Conservation (phyloP, 2,888 invertebrate genomes). For the Pecten maximus region DNA sequence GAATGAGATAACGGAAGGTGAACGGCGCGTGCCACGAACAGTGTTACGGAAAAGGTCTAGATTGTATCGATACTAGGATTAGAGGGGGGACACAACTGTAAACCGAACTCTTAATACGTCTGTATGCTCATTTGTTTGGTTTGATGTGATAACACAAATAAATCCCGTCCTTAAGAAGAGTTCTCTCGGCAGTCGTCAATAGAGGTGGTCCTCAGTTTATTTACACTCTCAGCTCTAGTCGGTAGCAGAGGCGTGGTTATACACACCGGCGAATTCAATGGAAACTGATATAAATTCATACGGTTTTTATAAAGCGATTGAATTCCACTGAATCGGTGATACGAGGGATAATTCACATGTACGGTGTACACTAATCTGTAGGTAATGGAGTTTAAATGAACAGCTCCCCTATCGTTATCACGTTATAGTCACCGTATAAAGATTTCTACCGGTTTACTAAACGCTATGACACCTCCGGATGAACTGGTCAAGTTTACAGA, state of each 20-base stretch:
- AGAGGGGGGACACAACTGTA: neutral
- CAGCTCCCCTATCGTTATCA: neutral
- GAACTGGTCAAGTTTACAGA: constrained; percentile 21
- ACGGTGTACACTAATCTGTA: neutral
- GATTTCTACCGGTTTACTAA: neutral
- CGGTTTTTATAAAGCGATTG: constrained; percentile 24
- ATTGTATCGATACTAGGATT: neutral
- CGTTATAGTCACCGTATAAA: neutral
- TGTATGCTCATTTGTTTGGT: neutral
- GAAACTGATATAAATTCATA: constrained; percentile 27
- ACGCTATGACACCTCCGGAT: neutral
- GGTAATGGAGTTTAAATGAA: neutral
- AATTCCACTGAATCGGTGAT: constrained; percentile 9
- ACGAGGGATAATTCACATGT: constrained; percentile 24
- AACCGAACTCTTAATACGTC: neutral
- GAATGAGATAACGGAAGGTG: neutral
- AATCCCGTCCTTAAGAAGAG: neutral
- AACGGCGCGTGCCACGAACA: neutral
- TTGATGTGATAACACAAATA: constrained; percentile 32
- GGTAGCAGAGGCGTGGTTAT: neutral
- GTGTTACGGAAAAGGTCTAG: neutral
- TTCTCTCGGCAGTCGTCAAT: neutral
- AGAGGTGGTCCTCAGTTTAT: neutral
- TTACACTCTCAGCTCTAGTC: neutral
- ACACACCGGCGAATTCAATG: neutral